phyloP scores from a whole-genome alignment of 2,113 vertebrate species.

The Hemicordylus capensis region DNA sequence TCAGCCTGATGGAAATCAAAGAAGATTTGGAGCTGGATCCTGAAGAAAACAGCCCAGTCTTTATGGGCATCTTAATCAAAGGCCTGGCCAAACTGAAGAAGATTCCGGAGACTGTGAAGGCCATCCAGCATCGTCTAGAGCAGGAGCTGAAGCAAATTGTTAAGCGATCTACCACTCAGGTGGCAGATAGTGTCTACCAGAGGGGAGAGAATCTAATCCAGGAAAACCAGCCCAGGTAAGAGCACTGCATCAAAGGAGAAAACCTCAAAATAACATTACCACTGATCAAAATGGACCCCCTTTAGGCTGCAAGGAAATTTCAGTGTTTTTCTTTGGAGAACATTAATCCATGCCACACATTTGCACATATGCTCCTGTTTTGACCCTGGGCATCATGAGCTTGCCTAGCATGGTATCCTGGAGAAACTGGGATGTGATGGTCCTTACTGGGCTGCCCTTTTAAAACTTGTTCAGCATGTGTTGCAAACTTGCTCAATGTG shows the following conservation, averaged over 20 bases:
- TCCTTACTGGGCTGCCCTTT: background rate
- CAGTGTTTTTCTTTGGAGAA: background rate
- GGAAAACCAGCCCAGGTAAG: slow-evolving; percentile 92
- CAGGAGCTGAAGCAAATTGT: slow-evolving; percentile 97
- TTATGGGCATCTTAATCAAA: slow-evolving; percentile 97
- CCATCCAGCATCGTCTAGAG: slow-evolving; percentile 94
- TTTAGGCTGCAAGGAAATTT: background rate
- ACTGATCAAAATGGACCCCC: background rate
- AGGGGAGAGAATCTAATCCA: slow-evolving; percentile 87
- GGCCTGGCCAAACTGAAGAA: slow-evolving; percentile 95
- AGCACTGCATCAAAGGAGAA: background rate
- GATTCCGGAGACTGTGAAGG: slow-evolving; percentile 93
- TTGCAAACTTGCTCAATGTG: background rate
- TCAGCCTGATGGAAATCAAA: slow-evolving; percentile 82
- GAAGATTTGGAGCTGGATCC: slow-evolving; percentile 90
- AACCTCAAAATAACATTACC: background rate
- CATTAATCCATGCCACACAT: background rate
- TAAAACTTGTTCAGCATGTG: too few species aligned
- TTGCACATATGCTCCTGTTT: background rate
- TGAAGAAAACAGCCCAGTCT: slow-evolving; percentile 92
- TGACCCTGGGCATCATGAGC: background rate
- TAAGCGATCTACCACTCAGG: slow-evolving; percentile 95
- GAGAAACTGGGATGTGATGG: background rate
- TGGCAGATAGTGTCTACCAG: slow-evolving; percentile 93
- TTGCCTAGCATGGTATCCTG: background rate